Conservation (phyloP, 2,888 invertebrate species). For the Macrosiphum euphorbiae region DNA sequence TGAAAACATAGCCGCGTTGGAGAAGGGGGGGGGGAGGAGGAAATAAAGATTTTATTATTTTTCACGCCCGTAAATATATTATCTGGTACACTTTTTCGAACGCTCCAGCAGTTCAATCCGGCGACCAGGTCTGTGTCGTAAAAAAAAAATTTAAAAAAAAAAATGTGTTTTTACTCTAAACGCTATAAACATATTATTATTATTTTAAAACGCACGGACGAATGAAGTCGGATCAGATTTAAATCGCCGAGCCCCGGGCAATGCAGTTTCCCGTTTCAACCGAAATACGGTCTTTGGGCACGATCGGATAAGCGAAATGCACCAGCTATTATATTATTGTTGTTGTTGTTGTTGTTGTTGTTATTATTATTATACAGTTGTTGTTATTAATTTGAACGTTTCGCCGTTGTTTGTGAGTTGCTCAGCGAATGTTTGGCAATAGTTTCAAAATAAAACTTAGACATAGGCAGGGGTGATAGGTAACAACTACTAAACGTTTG, state of each 20-base stretch:
- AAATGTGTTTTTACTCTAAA: not conserved
- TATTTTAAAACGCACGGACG: not conserved
- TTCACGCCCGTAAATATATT: constrained; percentile 9
- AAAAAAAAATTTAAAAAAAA: not conserved
- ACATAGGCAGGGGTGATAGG: too few species aligned
- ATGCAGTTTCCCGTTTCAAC: not conserved
- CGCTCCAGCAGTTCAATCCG: not conserved
- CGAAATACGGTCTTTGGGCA: not conserved
- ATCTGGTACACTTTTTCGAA: not conserved
- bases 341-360: not conserved
- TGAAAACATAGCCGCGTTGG: not conserved
- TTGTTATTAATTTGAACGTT: not conserved
- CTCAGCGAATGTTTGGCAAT: not conserved
- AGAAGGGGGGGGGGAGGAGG: too few species aligned
- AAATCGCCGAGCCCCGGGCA: not conserved
- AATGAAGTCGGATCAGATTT: constrained; percentile 13
- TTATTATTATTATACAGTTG: not conserved
- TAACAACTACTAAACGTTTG: not conserved
- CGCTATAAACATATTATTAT: not conserved
- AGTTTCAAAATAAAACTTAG: not conserved
- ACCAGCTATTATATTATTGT: not conserved
- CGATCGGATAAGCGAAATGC: not conserved
- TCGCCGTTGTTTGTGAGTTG: not conserved
- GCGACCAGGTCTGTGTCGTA: not conserved
- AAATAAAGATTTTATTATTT: not conserved